phyloP scores from a whole-genome alignment of 2,113 vertebrate species.

The Xenopus laevis region DNA sequence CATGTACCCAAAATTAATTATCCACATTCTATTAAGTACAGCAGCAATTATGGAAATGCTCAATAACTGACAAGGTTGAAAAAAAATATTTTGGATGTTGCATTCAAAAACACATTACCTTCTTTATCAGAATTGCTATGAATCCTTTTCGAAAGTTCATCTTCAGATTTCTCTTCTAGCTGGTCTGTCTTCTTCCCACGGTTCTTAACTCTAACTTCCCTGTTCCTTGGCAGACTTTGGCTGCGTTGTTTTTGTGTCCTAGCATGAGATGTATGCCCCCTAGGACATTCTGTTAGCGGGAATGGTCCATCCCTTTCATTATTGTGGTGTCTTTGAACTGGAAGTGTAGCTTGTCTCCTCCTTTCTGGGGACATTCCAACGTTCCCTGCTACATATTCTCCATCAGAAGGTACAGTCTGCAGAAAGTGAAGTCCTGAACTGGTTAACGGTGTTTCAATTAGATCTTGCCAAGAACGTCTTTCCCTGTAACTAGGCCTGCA shows the following conservation, averaged over 20 bases:
- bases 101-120: constrained; percentile 49
- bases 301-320: constrained; percentile 82
- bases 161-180: constrained; percentile 69
- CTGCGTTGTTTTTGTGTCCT: constrained; percentile 80
- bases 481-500: constrained; percentile 76
- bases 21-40: too few species aligned
- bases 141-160: constrained; percentile 62
- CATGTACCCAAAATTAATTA: too few species aligned
- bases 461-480: constrained; percentile 80
- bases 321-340: constrained; percentile 69
- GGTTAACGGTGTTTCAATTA: constrained; percentile 75
- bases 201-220: constrained; percentile 61
- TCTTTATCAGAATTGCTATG: constrained; percentile 57
- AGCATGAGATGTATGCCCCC: constrained; percentile 61
- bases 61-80: too few species aligned
- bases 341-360: constrained; percentile 75
- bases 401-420: constrained; percentile 73
- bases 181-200: constrained; percentile 54
- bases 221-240: constrained; percentile 82
- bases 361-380: constrained; percentile 71
- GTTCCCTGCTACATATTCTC: constrained; percentile 52
- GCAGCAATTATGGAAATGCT: too few species aligned
- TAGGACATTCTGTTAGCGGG: constrained; percentile 72
- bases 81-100: too few species aligned
- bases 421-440: constrained; percentile 86